Evolutionary conservation across 1,140 invertebrate genomes (phyloP).

Genomic region (Thaumatotibia leucotreta): DNA sequence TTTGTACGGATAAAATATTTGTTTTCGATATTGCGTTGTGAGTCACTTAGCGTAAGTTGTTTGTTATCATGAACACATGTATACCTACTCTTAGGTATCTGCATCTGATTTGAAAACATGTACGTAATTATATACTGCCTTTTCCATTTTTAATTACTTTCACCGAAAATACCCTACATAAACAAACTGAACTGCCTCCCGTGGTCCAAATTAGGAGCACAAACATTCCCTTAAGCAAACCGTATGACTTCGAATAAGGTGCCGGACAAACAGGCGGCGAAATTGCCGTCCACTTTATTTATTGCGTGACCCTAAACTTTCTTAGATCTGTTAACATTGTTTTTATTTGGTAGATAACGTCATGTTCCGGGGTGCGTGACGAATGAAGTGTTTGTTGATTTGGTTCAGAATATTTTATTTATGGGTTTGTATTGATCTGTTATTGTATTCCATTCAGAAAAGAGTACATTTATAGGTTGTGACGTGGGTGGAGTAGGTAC

Average conservation of each 20-base stretch:
- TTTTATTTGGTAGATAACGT: slow-evolving; percentile 10
- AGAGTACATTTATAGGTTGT: no score
- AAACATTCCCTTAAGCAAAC: slow-evolving; percentile 35
- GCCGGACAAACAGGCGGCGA: slow-evolving; percentile 34
- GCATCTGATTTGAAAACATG: no score
- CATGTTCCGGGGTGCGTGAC: not conserved
- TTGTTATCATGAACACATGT: no score
- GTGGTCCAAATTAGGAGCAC: slow-evolving; percentile 34
- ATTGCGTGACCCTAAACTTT: slow-evolving; percentile 28
- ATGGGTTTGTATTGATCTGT: not conserved
- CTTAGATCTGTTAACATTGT: slow-evolving; percentile 13
- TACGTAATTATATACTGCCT: no score
- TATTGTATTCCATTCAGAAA: no score
- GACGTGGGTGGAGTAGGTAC: no score
- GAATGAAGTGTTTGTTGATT: not conserved
- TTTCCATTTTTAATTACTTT: not conserved
- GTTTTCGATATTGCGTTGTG: no score
- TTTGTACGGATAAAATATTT: no score
- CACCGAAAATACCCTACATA: not conserved
- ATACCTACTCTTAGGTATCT: no score
- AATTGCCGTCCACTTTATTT: slow-evolving; percentile 39
- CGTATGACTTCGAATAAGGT: slow-evolving; percentile 50
- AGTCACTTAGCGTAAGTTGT: no score
- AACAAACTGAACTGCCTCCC: not conserved
- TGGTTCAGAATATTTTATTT: not conserved